Percentiles rank a stretch among this genome's conserved stretches.
These are phyloP conservation scores for Microctonus brassicae DNA, from an alignment of 2,888 invertebrate genomes.

Conservation along the genomic window DNA sequence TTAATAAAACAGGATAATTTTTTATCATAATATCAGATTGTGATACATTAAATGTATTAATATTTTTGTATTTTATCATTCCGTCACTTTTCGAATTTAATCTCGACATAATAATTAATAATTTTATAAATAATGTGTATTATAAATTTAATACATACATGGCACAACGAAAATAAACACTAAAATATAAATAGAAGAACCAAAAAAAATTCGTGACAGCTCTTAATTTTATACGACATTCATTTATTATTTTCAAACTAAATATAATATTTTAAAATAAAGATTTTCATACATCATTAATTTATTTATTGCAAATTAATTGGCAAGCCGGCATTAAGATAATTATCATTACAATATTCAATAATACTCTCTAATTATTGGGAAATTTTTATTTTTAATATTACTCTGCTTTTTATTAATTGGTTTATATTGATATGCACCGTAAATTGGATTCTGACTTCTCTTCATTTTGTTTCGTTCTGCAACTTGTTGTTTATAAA, in stretches of 20 bases:
- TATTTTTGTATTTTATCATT: background rate
- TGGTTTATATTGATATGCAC: slow-evolving; percentile 30
- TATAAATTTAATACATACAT: background rate
- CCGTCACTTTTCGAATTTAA: background rate
- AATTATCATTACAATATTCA: background rate
- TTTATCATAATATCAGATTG: background rate
- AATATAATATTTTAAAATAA: background rate
- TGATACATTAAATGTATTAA: background rate
- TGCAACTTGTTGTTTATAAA: slow-evolving; percentile 59
- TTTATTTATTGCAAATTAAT: background rate
- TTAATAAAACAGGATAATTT: background rate
- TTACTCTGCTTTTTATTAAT: background rate
- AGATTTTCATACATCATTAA: background rate
- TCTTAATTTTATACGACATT: background rate
- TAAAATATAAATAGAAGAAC: background rate
- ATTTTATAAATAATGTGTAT: background rate
- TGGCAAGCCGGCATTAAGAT: background rate
- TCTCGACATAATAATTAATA: background rate
- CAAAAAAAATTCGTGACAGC: background rate
- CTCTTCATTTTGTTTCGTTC: slow-evolving; percentile 37
- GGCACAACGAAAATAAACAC: background rate
- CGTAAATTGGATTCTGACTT: slow-evolving; percentile 27
- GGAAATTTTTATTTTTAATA: background rate
- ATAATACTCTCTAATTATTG: background rate
- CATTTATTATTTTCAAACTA: background rate